These are phyloP conservation scores for Kryptopterus vitreolus DNA, from an alignment of 2,797 vertebrate species.

Conservation along the genomic window DNA sequence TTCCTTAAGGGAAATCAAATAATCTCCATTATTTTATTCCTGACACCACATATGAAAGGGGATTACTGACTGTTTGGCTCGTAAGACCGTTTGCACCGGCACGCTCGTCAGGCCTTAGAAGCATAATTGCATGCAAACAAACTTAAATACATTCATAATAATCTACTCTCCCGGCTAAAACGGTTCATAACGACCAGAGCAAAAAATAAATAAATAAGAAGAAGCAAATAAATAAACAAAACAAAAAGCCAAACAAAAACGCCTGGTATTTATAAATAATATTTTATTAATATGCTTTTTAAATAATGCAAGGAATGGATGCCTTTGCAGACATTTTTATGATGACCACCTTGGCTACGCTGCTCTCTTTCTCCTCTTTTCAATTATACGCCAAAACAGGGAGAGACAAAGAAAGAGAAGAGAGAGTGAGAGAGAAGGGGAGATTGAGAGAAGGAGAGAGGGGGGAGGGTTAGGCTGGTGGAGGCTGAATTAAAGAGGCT, in stretches of 20 bases:
- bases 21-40: conserved; percentile 44
- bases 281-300: conserved; percentile 60
- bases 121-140: neutral
- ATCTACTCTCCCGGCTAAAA: conserved; percentile 3
- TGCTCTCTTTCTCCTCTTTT: conserved; percentile 55
- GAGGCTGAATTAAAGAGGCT: conserved; percentile 81
- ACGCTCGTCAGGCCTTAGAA: neutral
- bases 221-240: conserved; percentile 7
- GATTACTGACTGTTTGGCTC: neutral
- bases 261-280: conserved; percentile 55
- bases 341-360: conserved; percentile 39
- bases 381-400: conserved; percentile 51
- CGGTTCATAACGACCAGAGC: neutral
- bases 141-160: neutral
- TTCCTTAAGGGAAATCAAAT: conserved; percentile 42
- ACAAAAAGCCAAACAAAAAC: conserved; percentile 9
- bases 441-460: conserved; percentile 42
- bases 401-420: conserved; percentile 54
- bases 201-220: neutral
- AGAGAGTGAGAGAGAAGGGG: conserved; percentile 44
- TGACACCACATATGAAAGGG: conserved; percentile 14
- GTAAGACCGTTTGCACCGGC: neutral
- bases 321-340: conserved; percentile 58
- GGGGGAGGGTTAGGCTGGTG: conserved; percentile 54
- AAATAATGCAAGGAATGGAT: conserved; percentile 53